Conservation (phyloP, 2,797 vertebrate species). For the Phalloptychus januarius region DNA sequence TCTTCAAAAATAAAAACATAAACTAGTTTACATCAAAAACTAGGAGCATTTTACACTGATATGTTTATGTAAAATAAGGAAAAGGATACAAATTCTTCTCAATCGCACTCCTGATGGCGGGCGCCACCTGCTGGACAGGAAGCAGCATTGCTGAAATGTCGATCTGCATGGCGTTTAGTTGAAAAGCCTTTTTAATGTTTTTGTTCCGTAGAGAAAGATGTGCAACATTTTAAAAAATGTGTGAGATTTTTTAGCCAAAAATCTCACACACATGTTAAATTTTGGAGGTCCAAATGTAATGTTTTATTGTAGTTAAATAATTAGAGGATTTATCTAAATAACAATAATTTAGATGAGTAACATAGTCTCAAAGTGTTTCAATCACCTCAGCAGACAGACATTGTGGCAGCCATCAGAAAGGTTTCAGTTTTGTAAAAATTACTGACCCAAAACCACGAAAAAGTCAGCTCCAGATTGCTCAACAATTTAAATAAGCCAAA, state of each 20-base stretch:
- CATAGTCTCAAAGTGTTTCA: background rate
- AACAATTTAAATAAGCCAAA: background rate
- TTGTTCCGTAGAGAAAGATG: no score
- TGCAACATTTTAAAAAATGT: no score
- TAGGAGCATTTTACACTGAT: background rate
- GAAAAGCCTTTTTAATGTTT: background rate
- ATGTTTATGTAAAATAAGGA: background rate
- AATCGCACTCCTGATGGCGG: slow-evolving; percentile 5
- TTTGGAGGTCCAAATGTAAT: no score
- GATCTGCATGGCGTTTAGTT: background rate
- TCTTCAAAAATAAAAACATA: background rate
- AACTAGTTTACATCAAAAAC: background rate
- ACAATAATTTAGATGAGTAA: background rate
- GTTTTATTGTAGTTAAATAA: background rate
- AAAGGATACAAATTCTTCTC: background rate
- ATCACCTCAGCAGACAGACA: background rate
- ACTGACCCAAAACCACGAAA: background rate
- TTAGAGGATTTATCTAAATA: background rate
- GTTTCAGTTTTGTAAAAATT: background rate
- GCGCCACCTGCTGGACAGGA: slow-evolving; percentile 55
- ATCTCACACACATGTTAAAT: no score
- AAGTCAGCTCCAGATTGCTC: background rate
- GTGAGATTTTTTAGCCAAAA: background rate
- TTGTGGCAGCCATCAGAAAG: no score
- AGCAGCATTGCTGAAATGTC: rapidly evolving